Percentiles rank a stretch among this genome's conserved stretches.
Evolutionary conservation across 2,797 vertebrate genomes (phyloP).

Genomic region (Betta splendens): DNA sequence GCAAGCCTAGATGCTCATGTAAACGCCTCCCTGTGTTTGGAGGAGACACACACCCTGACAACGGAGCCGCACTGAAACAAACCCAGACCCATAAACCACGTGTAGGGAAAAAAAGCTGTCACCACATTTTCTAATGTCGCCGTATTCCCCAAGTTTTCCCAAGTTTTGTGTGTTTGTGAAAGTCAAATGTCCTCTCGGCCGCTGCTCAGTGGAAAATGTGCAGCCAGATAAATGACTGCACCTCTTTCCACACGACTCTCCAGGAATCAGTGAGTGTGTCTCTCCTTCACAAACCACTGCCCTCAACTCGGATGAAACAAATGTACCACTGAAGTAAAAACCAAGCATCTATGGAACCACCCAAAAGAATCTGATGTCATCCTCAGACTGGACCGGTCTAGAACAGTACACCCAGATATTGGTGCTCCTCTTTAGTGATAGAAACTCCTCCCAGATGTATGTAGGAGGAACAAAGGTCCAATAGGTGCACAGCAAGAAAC

Average conservation of each 20-base stretch:
- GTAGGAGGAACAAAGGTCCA: conserved; percentile 13
- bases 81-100: background rate
- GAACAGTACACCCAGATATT: too few species aligned
- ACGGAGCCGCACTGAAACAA: background rate
- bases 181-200: conserved; percentile 1
- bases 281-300: conserved; percentile 4
- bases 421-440: conserved; percentile 12
- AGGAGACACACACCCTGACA: conserved; percentile 2
- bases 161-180: too few species aligned
- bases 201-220: conserved; percentile 11
- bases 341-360: too few species aligned
- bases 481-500: conserved; percentile 6
- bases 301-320: background rate
- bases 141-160: too few species aligned
- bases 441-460: conserved; percentile 21
- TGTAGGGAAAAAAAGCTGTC: background rate
- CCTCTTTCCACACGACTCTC: background rate
- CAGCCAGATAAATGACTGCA: background rate
- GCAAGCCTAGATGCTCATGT: too few species aligned
- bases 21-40: conserved; percentile 1
- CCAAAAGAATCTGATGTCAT: conserved; percentile 14
- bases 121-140: background rate
- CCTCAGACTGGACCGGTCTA: conserved; percentile 31
- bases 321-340: background rate
- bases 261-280: background rate